Conservation (phyloP, 2,113 vertebrate genomes). For the Ophiodon elongatus region DNA sequence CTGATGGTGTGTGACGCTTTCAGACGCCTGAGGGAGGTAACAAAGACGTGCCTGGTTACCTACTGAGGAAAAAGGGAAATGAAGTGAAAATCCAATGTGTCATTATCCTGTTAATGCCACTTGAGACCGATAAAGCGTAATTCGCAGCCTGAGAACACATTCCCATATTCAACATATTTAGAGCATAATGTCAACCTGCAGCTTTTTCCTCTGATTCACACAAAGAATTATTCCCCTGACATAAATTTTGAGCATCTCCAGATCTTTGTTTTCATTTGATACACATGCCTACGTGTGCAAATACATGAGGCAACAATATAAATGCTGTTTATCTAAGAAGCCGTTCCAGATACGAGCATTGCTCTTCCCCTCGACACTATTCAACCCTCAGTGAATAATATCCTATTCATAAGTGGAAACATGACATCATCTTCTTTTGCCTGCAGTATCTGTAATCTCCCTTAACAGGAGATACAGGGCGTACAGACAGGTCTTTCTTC, state of each 20-base stretch:
- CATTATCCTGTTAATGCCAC: not conserved
- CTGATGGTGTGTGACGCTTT: too few species aligned
- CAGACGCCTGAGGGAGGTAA: too few species aligned
- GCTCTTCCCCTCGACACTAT: constrained; percentile 10
- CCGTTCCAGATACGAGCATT: constrained; percentile 6
- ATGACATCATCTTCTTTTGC: constrained; percentile 61
- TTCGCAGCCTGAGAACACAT: constrained; percentile 24
- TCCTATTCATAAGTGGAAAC: constrained; percentile 35
- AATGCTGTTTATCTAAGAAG: constrained; percentile 31
- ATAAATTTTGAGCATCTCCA: not conserved
- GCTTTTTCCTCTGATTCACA: not conserved
- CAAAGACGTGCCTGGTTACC: too few species aligned
- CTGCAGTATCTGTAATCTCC: constrained; percentile 51
- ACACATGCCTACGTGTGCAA: constrained; percentile 22
- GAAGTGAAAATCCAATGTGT: not conserved
- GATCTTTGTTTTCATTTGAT: not conserved
- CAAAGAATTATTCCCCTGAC: not conserved
- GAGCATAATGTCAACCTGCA: constrained; percentile 12
- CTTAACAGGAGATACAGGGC: constrained; percentile 46
- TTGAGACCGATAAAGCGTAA: not conserved
- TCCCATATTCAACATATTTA: constrained; percentile 21
- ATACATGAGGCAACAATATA: constrained; percentile 12
- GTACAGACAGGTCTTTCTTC: constrained; percentile 25
- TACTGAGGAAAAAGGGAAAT: not conserved
- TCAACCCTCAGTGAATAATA: constrained; percentile 32